Base-by-base conservation (phyloP, 92 coral and sea anemone genomes). In the Paragorgia papillata region DNA sequence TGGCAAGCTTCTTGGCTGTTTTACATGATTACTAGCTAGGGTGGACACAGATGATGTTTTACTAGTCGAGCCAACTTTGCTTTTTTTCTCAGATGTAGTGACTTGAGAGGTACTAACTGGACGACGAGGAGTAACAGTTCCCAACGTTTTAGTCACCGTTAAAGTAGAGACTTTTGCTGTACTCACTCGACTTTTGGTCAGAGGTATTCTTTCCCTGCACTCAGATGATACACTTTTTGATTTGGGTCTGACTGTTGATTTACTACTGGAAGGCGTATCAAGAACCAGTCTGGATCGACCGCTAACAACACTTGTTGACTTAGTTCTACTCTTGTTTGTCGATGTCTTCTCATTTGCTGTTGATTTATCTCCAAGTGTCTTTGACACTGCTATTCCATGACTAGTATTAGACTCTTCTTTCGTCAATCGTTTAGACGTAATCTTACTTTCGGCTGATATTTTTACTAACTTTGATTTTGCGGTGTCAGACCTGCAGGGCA, bases 181-280 rank as follows among this genome's bases (percentile, higher is more conserved):
- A 71, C 26, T 71, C 53, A 22, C 26, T 2, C 41, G 19, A 33
- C 73, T 39, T n/a, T 33, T 66, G 33, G 54, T 19, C 32, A 17
- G n/a, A 35, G 57, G 33, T 9, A 19, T 50, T 26, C 31, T 53
- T 9, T 66, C 55, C 19, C 41, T 68, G 21, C 29, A 18, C 0
- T 71, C 64, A 49, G 78, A 30, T 20, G 78, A 71, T 17, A 71
- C 78, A 55, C 78, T 71, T 33, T 19, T 55, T 71, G 78, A 54
- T 55, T 30, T 71, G 4, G 51, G 10, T 55, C 34, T 71, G 32
- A 71, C 1, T 0, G 63, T 18, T 7, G 78, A 33, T 17, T 55
- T 71, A 33, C 32, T 71, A 26, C 19, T 39, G 25, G 64, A 12
- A 2, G 63, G 30, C 7, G 64, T 53, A 30, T 22, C 64, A 15